Percentiles rank a stretch among this genome's conserved stretches.
Conservation (phyloP, 1,140 invertebrate genomes). For the Achatina immaculata region DNA sequence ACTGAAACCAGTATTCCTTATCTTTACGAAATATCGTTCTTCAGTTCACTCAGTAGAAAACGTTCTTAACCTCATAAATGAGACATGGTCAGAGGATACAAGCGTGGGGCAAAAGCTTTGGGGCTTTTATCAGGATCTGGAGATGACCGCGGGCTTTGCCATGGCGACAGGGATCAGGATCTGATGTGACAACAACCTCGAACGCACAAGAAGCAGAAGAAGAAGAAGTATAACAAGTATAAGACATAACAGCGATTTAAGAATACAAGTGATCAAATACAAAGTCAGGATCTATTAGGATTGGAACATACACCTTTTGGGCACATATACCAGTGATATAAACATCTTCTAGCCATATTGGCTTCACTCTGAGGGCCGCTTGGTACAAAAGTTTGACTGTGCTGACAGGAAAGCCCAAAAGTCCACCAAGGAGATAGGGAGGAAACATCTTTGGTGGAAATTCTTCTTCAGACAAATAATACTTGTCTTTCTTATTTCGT, state of each 20-base stretch:
- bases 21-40: background rate
- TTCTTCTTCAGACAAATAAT: constrained; percentile 62
- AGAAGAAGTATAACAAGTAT: too few species aligned
- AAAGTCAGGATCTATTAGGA: background rate
- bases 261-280: background rate
- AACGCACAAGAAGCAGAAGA: too few species aligned
- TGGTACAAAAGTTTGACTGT: constrained; percentile 55
- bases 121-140: too few species aligned
- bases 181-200: too few species aligned
- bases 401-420: constrained; percentile 65
- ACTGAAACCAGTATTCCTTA: background rate
- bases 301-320: background rate
- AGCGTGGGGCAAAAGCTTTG: too few species aligned
- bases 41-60: background rate
- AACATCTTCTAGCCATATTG: constrained; percentile 69
- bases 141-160: too few species aligned
- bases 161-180: too few species aligned
- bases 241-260: background rate
- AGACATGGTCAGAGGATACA: too few species aligned
- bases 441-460: constrained; percentile 64
- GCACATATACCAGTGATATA: constrained; percentile 65
- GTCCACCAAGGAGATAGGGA: constrained; percentile 58
- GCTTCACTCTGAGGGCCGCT: constrained; percentile 46
- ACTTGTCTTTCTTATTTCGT: constrained; percentile 66
- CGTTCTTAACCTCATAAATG: too few species aligned